Evolutionary conservation across 2,888 invertebrate genomes (phyloP), one percentile per base, ranked within the genome.

Genomic region (Cataglyphis livida): DNA sequence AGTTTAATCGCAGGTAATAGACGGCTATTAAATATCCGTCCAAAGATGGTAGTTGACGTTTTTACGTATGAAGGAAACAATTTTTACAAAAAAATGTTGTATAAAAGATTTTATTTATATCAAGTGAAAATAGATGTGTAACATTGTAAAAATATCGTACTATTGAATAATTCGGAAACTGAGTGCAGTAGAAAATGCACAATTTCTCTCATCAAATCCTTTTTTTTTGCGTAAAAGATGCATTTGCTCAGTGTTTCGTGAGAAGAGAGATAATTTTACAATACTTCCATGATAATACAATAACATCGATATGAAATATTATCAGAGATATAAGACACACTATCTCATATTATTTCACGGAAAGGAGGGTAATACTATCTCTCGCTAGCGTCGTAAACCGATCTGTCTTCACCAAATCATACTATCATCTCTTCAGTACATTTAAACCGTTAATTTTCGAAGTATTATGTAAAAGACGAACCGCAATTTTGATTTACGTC

Each of bases 371-470:
- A 28, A 28, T 28, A 18, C 44, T 59, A 59, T 51, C 48, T 70
- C 21, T n/a, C 44, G 44, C 7, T 21, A 70, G 59, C 44, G 70
- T 61, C 59, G 71, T 79, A 79, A 79, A 61, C 59, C 35, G 78
- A 79, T 59, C 78, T 59, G 59, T 71, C 71, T 54, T 61, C 44
- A 71, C 35, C 71, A 25, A 59, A 79, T 48, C 25, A 25, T 25
- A 71, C 71, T 71, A 25, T 61, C 35, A 15, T 70, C 21, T 44
- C 70, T 21, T 70, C 44, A 44, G 12, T 35, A 59, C 59, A 70
- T 59, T 18, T 44, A 9, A 70, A 35, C 78, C 35, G 18, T 59
- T 70, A 79, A 79, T 79, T 70, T 70, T 48, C 59, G 35, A 35
- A 38, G n/a, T 3, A 10, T 10, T 10, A 21, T 32, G 61, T 44